Conservation (phyloP, 2,888 invertebrate species). For the Choristoneura rosaceana region DNA sequence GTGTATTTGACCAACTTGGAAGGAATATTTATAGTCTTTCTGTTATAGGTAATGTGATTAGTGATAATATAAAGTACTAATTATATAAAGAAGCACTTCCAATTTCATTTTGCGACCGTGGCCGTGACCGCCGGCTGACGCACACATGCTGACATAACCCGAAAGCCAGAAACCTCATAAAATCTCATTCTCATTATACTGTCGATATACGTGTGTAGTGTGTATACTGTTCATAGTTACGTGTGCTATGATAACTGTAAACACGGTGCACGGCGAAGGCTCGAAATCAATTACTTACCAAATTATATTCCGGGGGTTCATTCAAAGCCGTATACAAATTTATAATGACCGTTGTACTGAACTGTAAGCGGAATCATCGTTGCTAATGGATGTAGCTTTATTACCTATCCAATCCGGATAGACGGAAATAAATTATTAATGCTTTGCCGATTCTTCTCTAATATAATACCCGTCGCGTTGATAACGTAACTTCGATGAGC, state of each 20-base stretch:
- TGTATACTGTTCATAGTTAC: background rate
- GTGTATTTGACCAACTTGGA: background rate
- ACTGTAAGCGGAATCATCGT: constrained; percentile 29
- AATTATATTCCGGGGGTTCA: constrained; percentile 10
- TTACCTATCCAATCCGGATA: constrained; percentile 19
- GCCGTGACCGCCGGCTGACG: constrained; percentile 28
- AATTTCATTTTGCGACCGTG: constrained; percentile 26
- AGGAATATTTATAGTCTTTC: background rate
- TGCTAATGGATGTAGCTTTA: constrained; percentile 31
- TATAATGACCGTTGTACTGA: constrained; percentile 20
- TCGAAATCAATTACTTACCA: constrained; percentile 26
- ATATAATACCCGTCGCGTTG: constrained; percentile 11
- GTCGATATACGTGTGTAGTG: background rate
- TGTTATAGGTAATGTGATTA: constrained; percentile 1
- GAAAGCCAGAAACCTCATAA: constrained; percentile 40
- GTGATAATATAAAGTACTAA: background rate
- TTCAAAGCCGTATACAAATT: constrained; percentile 22
- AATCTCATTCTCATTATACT: constrained; percentile 21
- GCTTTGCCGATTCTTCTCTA: constrained; percentile 21
- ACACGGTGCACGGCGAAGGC: background rate
- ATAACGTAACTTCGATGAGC: constrained; percentile 13
- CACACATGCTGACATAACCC: constrained; percentile 28
- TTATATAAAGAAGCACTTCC: constrained; percentile 33
- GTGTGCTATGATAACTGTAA: background rate
- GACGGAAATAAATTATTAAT: constrained; percentile 31